These are phyloP conservation scores for Tamias sibiricus DNA, from an alignment of 2,113 vertebrate species.

Conservation along the genomic window DNA sequence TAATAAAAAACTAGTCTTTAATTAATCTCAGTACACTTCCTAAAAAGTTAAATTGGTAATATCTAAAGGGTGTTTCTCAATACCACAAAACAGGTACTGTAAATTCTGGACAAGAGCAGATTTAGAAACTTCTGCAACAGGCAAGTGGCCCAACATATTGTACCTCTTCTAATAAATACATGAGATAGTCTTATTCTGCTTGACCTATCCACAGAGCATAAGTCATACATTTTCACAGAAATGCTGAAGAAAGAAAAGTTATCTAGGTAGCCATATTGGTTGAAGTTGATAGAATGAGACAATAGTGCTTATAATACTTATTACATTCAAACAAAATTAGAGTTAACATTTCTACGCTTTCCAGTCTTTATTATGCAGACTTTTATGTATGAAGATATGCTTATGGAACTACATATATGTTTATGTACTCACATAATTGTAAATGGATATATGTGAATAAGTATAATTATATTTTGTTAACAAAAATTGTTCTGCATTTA, in stretches of 20 bases:
- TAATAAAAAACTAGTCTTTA: neutral
- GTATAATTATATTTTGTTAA: neutral
- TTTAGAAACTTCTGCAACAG: neutral
- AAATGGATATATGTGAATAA: neutral
- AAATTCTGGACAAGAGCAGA: neutral
- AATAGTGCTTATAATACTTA: neutral
- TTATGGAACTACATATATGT: neutral
- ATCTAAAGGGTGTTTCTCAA: conserved; percentile 9
- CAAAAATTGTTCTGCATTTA: neutral
- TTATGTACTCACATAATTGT: neutral
- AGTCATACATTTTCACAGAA: neutral
- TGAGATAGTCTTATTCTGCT: neutral
- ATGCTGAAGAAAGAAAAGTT: neutral
- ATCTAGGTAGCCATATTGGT: neutral
- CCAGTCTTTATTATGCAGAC: neutral
- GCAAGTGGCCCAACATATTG: neutral
- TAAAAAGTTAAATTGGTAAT: neutral
- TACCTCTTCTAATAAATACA: neutral
- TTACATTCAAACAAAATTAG: neutral
- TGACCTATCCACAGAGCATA: neutral
- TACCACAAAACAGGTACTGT: neutral
- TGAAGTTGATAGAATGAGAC: neutral
- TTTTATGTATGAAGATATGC: neutral
- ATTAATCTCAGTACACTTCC: neutral
- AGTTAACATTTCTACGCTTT: neutral